These are phyloP conservation scores for Chionis minor DNA, from an alignment of 2,113 vertebrate genomes.

Conservation along the genomic window DNA sequence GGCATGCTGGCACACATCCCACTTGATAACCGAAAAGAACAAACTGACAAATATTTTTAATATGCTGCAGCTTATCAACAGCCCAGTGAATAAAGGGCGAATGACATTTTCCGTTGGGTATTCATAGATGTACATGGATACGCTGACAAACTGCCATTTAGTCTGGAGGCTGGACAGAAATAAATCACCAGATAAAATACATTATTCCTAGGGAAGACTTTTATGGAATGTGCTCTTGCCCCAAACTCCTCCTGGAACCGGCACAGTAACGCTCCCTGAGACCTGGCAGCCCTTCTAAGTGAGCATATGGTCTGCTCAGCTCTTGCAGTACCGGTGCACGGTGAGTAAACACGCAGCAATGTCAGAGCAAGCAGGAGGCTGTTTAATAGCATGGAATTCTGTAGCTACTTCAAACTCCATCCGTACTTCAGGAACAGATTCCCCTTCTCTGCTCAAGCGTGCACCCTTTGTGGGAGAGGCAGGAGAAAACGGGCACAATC, in stretches of 20 bases:
- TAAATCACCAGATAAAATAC: neutral
- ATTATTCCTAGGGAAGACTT: neutral
- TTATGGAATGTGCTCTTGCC: neutral
- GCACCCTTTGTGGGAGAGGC: neutral
- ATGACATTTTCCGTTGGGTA: neutral
- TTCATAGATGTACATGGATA: neutral
- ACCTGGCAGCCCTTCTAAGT: neutral
- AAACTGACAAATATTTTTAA: constrained; percentile 14
- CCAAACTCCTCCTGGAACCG: neutral
- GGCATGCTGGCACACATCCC: neutral
- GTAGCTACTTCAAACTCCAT: neutral
- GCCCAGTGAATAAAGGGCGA: neutral
- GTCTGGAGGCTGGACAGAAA: constrained; percentile 5
- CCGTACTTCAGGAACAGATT: neutral
- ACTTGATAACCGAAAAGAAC: neutral
- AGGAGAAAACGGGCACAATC: neutral
- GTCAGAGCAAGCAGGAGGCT: neutral
- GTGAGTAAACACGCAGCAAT: neutral
- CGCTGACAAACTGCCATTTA: neutral
- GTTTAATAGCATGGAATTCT: neutral
- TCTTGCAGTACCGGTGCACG: neutral
- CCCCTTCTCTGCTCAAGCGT: neutral
- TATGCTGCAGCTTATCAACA: neutral
- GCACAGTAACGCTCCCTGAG: neutral
- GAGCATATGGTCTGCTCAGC: constrained; percentile 8